These are phyloP conservation scores for Condylostylus longicornis DNA, from an alignment of 1,140 invertebrate genomes.

Conservation along the genomic window DNA sequence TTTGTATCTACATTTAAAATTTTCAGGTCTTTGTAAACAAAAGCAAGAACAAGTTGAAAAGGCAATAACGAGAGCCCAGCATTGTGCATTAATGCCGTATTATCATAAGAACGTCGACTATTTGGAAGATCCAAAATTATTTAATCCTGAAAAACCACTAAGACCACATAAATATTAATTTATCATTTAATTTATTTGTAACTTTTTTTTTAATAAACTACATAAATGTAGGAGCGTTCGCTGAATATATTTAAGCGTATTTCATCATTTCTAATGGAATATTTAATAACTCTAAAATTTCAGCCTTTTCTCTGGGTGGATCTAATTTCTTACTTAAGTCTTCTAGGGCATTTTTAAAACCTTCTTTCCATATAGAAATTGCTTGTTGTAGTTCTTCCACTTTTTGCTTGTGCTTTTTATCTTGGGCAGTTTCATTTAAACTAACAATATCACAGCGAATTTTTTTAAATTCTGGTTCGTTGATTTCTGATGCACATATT, in stretches of 20 bases:
- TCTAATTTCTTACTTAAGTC: conserved; percentile 14
- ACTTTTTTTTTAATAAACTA: background rate
- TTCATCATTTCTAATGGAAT: conserved; percentile 16
- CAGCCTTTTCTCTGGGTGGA: conserved; percentile 7
- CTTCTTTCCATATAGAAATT: conserved; percentile 16
- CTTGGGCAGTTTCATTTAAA: background rate
- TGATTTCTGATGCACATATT: background rate
- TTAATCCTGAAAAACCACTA: conserved; percentile 67
- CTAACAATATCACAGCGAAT: conserved; percentile 1
- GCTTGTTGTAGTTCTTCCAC: conserved; percentile 13
- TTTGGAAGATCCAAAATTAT: conserved; percentile 69
- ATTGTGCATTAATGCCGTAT: conserved; percentile 58
- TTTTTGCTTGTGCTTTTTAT: conserved; percentile 2
- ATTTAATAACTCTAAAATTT: conserved; percentile 11
- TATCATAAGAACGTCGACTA: conserved; percentile 62
- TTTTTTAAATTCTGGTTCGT: background rate
- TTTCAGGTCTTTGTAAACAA: conserved; percentile 54
- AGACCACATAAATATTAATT: conserved; percentile 59
- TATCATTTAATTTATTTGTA: background rate
- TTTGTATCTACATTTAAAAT: no score
- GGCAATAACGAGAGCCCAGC: conserved; percentile 57
- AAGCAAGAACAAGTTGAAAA: conserved; percentile 55
- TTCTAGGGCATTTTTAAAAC: conserved; percentile 13
- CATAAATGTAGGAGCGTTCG: background rate
- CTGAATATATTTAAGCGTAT: conserved; percentile 8